Evolutionary conservation across 2,113 vertebrate genomes (phyloP).

Genomic region (Fregetta grallaria): DNA sequence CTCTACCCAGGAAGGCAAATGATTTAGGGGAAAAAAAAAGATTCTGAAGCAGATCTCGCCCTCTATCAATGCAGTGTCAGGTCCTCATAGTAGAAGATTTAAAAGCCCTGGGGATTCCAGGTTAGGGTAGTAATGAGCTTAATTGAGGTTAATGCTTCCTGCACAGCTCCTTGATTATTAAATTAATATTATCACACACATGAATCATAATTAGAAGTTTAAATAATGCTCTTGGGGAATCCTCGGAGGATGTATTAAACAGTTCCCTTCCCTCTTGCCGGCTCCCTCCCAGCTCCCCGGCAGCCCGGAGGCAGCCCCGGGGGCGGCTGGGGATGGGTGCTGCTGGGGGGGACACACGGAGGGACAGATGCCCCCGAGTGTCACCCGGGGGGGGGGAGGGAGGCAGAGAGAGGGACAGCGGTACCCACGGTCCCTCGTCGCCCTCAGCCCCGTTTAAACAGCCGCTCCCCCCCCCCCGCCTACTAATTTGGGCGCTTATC

Average conservation of each 20-base stretch:
- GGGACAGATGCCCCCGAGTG: not conserved
- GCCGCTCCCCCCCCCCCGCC: not conserved
- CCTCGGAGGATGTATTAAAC: constrained; percentile 63
- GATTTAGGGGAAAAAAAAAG: not conserved
- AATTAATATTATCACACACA: constrained; percentile 88
- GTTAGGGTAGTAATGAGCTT: constrained; percentile 84
- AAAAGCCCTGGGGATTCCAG: constrained; percentile 67
- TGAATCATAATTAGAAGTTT: constrained; percentile 93
- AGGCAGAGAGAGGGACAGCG: not conserved
- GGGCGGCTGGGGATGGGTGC: not conserved
- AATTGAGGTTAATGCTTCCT: constrained; percentile 94
- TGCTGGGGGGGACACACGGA: no score
- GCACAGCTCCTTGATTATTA: constrained; percentile 88
- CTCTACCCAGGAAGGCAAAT: constrained; percentile 1
- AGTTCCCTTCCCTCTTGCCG: not conserved
- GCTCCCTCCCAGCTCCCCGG: not conserved
- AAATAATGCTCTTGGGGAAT: constrained; percentile 70
- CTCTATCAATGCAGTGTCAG: constrained; percentile 69
- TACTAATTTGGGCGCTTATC: constrained; percentile 11
- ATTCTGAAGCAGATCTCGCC: constrained; percentile 59
- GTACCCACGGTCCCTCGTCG: not conserved
- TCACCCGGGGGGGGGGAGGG: not conserved
- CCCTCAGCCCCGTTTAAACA: not conserved
- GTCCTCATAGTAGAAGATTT: constrained; percentile 72
- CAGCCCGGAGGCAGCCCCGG: not conserved